phyloP scores from a whole-genome alignment of 2,797 vertebrate genomes.

The Mormyrops attenuatus region DNA sequence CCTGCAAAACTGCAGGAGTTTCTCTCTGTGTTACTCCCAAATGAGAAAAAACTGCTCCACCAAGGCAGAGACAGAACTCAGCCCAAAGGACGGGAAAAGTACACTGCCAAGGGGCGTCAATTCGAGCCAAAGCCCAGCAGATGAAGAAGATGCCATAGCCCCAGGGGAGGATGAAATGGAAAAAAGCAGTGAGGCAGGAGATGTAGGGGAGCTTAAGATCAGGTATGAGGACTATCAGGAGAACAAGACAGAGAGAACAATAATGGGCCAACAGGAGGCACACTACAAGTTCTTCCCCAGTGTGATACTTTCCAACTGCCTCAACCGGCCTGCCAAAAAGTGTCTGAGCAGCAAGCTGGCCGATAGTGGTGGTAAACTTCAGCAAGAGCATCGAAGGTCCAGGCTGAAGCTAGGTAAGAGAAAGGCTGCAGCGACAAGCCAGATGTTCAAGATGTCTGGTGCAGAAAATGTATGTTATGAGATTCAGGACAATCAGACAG shows the following conservation, averaged over 20 bases:
- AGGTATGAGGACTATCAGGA: conserved; percentile 96
- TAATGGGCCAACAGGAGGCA: conserved; percentile 87
- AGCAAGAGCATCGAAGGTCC: conserved; percentile 73
- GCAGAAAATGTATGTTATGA: conserved; percentile 65
- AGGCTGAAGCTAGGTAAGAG: conserved; percentile 80
- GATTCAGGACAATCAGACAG: conserved; percentile 50
- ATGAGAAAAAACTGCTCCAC: conserved; percentile 53
- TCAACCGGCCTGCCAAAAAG: conserved; percentile 78
- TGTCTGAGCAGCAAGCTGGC: conserved; percentile 47
- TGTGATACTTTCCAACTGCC: conserved; percentile 96
- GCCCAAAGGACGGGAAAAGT: conserved; percentile 52
- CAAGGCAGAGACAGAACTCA: conserved; percentile 55
- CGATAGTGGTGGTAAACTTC: conserved; percentile 61
- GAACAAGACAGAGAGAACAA: conserved; percentile 84
- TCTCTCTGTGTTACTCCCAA: conserved; percentile 65
- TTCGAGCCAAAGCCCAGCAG: conserved; percentile 43
- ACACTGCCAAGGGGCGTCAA: conserved; percentile 50
- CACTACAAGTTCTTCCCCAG: conserved; percentile 99
- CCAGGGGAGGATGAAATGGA: conserved; percentile 48
- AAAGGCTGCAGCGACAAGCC: conserved; percentile 55
- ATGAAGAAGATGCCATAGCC: conserved; percentile 46
- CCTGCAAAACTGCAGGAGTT: conserved; percentile 61
- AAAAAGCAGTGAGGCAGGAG: conserved; percentile 71
- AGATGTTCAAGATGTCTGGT: conserved; percentile 49
- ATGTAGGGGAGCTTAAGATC: conserved; percentile 91